These are phyloP conservation scores for Microplitis deprimator DNA, from an alignment of 2,888 invertebrate genomes.

Conservation along the genomic window DNA sequence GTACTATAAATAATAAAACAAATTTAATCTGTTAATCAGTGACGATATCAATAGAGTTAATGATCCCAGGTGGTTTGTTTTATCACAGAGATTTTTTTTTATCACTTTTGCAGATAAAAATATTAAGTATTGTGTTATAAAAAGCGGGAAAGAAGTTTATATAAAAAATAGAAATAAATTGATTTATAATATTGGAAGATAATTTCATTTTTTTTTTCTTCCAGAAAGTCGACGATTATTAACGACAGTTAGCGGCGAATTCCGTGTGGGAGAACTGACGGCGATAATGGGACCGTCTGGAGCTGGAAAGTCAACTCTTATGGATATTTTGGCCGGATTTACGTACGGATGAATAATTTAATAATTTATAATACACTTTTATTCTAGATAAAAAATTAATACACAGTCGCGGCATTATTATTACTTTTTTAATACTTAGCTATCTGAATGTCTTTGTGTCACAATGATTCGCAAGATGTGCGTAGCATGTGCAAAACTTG, in stretches of 20 bases:
- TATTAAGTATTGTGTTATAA: too few relatives aligned
- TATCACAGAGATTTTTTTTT: too few relatives aligned
- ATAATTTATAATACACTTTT: not conserved
- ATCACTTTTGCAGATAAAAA: too few relatives aligned
- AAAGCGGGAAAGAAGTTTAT: too few relatives aligned
- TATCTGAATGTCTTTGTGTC: not conserved
- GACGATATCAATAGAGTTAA: too few relatives aligned
- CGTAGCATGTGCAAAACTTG: not conserved
- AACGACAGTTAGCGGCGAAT: conserved; percentile 76
- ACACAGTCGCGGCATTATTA: not conserved
- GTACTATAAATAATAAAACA: too few relatives aligned
- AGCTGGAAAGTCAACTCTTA: conserved; percentile 90
- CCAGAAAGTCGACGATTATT: conserved; percentile 70
- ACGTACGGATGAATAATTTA: conserved; percentile 76
- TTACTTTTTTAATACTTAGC: not conserved
- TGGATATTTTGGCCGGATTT: conserved; percentile 92
- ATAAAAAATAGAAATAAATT: too few relatives aligned
- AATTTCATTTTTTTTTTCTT: conserved; percentile 37
- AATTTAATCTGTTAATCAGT: too few relatives aligned
- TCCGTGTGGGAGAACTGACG: conserved; percentile 82
- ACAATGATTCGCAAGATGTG: conserved; percentile 11
- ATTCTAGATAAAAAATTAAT: conserved; percentile 18
- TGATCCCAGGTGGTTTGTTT: too few relatives aligned
- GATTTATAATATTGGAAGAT: too few relatives aligned
- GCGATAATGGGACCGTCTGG: conserved; percentile 93